phyloP scores from a whole-genome alignment of 1,140 invertebrate species.

The Lysiphlebus fabarum region DNA sequence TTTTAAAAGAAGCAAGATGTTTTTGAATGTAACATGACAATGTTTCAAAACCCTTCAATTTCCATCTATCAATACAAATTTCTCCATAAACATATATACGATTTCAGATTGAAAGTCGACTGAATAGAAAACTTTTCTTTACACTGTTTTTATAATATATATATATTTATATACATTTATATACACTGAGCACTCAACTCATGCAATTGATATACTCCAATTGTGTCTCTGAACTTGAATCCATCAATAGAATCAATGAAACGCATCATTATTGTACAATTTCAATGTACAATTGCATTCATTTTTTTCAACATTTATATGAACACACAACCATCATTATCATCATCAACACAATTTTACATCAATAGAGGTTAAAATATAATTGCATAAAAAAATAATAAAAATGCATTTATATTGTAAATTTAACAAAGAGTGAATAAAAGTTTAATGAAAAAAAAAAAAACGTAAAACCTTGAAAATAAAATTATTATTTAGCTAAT shows the following conservation, averaged over 20 bases:
- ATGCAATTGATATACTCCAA: constrained; percentile 32
- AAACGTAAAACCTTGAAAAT: no score
- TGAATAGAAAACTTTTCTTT: constrained; percentile 27
- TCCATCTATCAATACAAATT: no score
- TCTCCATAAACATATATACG: constrained; percentile 22
- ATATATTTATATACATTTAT: neutral
- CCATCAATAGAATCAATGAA: constrained; percentile 39
- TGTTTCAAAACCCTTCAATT: no score
- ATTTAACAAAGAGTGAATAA: no score
- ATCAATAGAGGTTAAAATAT: constrained; percentile 7
- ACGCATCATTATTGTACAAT: constrained; percentile 39
- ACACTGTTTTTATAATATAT: neutral
- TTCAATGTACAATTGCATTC: neutral
- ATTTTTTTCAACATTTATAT: no score
- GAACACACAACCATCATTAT: no score
- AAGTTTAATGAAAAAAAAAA: no score
- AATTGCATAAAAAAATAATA: constrained; percentile 26
- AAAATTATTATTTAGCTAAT: no score
- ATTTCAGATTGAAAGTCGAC: constrained; percentile 40
- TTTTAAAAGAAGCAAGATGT: no score
- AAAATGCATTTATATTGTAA: constrained; percentile 38
- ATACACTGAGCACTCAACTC: neutral
- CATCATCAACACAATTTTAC: no score
- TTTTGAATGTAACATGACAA: no score
- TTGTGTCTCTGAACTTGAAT: constrained; percentile 42